Conservation (phyloP, 1,140 invertebrate genomes). For the Anadara kagoshimensis region DNA sequence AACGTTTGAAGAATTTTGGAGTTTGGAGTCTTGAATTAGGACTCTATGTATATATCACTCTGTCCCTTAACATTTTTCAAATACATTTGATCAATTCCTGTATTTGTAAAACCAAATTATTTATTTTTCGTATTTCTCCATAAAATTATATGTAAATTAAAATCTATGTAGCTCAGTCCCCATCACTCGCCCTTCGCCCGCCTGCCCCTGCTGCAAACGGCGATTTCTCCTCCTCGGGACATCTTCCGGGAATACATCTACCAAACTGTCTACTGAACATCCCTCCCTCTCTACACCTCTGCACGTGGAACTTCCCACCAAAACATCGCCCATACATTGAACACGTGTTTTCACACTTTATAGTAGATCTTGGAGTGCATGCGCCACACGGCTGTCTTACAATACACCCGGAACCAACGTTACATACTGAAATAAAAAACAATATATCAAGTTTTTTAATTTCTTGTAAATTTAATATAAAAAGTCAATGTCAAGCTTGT, state of each 20-base stretch:
- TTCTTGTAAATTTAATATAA: too few species aligned
- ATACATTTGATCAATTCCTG: too few species aligned
- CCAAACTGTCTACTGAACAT: constrained; percentile 10
- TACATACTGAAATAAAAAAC: constrained; percentile 33
- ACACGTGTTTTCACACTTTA: constrained; percentile 29
- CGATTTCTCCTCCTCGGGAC: constrained; percentile 23
- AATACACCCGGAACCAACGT: constrained; percentile 34
- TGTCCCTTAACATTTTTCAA: too few species aligned
- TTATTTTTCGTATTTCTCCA: too few species aligned
- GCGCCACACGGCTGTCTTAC: constrained; percentile 14
- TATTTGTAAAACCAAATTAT: too few species aligned
- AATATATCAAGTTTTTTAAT: not conserved
- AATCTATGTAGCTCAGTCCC: too few species aligned
- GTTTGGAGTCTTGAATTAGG: too few species aligned
- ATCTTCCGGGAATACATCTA: constrained; percentile 21
- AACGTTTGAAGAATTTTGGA: too few species aligned
- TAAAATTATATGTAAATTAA: too few species aligned
- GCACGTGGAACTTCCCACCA: constrained; percentile 11
- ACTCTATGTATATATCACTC: too few species aligned
- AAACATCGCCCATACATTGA: constrained; percentile 29
- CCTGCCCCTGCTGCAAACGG: constrained; percentile 27
- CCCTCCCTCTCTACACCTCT: constrained; percentile 13
- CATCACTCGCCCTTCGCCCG: not conserved
- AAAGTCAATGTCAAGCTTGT: too few species aligned
- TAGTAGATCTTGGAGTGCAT: constrained; percentile 24